Evolutionary conservation across 2,113 vertebrate genomes (phyloP).

Genomic region (Hippocampus comes): DNA sequence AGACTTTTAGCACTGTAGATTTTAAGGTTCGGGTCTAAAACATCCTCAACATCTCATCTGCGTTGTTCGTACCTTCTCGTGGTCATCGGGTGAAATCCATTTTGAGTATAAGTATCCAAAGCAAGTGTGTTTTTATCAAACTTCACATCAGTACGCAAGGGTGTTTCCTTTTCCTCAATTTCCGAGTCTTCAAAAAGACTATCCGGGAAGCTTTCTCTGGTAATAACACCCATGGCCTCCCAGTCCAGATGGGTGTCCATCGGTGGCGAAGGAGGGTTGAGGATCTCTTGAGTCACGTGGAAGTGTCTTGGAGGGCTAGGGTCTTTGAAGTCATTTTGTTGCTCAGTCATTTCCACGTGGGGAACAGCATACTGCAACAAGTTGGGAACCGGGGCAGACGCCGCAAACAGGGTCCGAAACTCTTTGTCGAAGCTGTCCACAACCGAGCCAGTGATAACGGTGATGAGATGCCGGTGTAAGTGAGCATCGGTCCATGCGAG

Average conservation of each 20-base stretch:
- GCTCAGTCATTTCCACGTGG: neutral
- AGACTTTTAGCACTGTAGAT: neutral
- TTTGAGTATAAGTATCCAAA: conserved; percentile 18
- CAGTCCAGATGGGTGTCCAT: conserved; percentile 60
- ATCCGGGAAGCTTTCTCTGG: conserved; percentile 13
- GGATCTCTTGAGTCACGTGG: conserved; percentile 17
- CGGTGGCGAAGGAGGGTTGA: conserved; percentile 54
- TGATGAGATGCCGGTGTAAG: conserved; percentile 76
- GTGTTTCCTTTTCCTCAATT: conserved; percentile 7
- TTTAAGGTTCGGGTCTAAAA: neutral
- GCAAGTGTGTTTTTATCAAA: conserved; percentile 11
- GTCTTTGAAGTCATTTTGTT: conserved; percentile 21
- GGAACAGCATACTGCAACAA: conserved; percentile 5
- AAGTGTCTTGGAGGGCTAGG: conserved; percentile 13
- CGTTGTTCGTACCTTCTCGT: conserved; percentile 34
- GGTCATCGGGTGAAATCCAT: conserved; percentile 7
- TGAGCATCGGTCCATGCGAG: conserved; percentile 75
- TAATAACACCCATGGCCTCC: conserved; percentile 68
- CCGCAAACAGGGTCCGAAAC: conserved; percentile 75
- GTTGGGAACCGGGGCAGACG: conserved; percentile 58
- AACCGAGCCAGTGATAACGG: conserved; percentile 58
- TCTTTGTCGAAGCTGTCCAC: conserved; percentile 71
- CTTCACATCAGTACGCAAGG: conserved; percentile 1
- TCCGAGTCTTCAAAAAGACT: conserved; percentile 20
- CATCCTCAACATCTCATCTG: neutral